Evolutionary conservation across 2,797 vertebrate genomes (phyloP).

Genomic region (Acridotheres tristis): DNA sequence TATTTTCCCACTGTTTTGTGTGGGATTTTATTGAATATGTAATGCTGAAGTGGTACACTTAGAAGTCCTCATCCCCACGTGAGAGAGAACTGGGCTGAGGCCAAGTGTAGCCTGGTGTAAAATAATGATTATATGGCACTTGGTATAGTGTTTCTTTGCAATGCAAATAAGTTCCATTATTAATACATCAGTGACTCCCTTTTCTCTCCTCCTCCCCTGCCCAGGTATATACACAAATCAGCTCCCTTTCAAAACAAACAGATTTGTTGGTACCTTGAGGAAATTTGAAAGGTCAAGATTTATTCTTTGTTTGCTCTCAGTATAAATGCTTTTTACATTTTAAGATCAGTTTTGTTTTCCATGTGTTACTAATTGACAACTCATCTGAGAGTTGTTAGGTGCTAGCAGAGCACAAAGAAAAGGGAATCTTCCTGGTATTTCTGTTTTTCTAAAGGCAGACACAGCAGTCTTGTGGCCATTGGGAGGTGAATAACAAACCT

Average conservation of each 20-base stretch:
- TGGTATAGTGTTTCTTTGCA: background rate
- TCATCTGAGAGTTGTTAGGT: background rate
- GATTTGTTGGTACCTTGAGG: background rate
- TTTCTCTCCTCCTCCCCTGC: background rate
- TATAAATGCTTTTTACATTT: background rate
- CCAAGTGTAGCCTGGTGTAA: background rate
- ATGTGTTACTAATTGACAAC: background rate
- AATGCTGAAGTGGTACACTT: background rate
- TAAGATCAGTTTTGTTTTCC: background rate
- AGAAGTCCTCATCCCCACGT: background rate
- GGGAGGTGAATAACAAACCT: background rate
- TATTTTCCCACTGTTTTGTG: constrained; percentile 19
- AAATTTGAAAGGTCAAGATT: background rate
- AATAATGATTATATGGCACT: background rate
- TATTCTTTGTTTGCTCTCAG: background rate
- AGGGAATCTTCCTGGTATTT: background rate
- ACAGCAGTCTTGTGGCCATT: background rate
- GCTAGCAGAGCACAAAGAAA: background rate
- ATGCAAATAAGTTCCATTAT: background rate
- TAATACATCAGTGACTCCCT: background rate
- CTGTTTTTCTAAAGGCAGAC: background rate
- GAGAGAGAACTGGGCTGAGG: background rate
- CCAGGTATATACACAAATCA: background rate
- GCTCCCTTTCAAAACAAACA: background rate
- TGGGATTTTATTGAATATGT: background rate